Evolutionary conservation across 2,113 vertebrate species (phyloP), one percentile per base, ranked within the genome.

Genomic region (Eleginops maclovinus): DNA sequence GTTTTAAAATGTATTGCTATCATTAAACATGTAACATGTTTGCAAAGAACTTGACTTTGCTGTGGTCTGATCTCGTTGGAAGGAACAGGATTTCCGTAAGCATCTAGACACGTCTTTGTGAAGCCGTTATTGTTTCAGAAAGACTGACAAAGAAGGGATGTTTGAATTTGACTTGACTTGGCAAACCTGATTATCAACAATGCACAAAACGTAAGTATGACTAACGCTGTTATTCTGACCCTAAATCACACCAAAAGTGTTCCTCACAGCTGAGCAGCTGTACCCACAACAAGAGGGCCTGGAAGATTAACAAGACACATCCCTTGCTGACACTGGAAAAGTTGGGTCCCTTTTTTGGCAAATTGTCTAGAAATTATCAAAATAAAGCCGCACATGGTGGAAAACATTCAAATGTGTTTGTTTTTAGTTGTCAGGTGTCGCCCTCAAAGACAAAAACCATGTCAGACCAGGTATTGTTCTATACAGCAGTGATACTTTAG

Each of bases 11-110:
- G 68, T 85, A 54, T 71, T 51, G 62, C 72, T 79, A 53, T 88
- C 72, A 90, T 83, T 88, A 87, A 90, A 88, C 24, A 64, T 82
- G 73, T 67, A 70, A 67, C 68, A 72, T n/a, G 62, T 84, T 83
- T 85, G 76, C 65, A 77, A 41, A 71, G 63, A 64, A 47, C 50
- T 31, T 26, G 16, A 10, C 40, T 49, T 49, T 59, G 64, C 22
- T 65, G 53, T 58, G 19, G 6, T 22, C 17, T 69, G 3, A 55
- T 21, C 24, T 40, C 4, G 8, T 50, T 56, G 19, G 43, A 22
- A 43, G 8, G 66, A 51, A 44, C 51, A 26, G 40, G 36, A 56
- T 9, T 4, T 9, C 36, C 19, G 65, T 9, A 19, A 43, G 46
- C 15, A 24, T 46, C 21, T 9, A 4, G 24, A 64, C 13, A 22